Percentiles rank a stretch among this genome's conserved stretches.
phyloP scores from a whole-genome alignment of 2,113 vertebrate genomes.

The Mus pahari region DNA sequence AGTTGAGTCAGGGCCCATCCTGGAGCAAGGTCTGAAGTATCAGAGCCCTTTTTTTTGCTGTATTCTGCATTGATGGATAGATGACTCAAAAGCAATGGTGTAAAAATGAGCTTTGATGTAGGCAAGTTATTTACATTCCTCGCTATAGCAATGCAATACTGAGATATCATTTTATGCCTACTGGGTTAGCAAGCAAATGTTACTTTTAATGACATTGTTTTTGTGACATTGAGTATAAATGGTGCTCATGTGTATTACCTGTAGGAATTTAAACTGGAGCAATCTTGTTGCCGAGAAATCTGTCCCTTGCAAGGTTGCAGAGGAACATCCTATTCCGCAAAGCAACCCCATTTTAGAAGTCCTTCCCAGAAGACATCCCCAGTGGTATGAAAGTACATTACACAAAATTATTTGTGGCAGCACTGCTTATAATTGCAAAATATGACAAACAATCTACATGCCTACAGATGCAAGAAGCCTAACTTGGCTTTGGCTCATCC shows the following conservation, averaged over 20 bases:
- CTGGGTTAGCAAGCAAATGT: constrained; percentile 2
- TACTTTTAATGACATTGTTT: neutral
- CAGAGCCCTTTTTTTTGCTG: neutral
- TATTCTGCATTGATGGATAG: neutral
- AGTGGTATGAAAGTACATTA: neutral
- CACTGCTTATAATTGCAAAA: neutral
- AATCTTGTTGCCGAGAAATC: constrained; percentile 28
- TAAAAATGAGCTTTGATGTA: neutral
- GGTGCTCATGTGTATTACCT: neutral
- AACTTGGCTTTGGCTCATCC: neutral
- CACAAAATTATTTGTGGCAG: neutral
- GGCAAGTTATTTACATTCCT: neutral
- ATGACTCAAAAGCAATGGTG: neutral
- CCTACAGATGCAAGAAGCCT: neutral
- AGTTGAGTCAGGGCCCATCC: neutral
- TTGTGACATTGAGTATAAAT: constrained; percentile 4
- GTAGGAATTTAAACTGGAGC: neutral
- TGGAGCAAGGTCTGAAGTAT: neutral
- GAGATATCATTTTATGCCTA: neutral
- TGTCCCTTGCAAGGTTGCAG: neutral
- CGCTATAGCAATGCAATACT: constrained; percentile 7
- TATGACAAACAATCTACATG: neutral
- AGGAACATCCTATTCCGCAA: neutral
- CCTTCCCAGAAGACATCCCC: neutral
- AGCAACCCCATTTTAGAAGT: constrained; percentile 17